Conservation (phyloP, 2,113 vertebrate species). For the Monopterus albus region DNA sequence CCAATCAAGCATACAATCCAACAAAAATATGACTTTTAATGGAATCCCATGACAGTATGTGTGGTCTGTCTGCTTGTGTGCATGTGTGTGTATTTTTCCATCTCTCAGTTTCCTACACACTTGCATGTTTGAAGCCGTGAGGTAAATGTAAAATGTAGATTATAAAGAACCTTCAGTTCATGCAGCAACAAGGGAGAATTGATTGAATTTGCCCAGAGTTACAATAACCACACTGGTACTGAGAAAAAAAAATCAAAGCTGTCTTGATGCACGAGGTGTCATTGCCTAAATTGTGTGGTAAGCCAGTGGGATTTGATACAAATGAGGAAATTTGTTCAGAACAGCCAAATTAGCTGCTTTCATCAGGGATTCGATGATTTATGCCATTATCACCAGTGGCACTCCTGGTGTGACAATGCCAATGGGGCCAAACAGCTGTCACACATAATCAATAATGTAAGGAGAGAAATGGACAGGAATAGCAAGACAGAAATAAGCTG, state of each 20-base stretch:
- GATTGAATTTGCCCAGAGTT: conserved; percentile 65
- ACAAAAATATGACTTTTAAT: conserved; percentile 59
- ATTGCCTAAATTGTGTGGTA: conserved; percentile 25
- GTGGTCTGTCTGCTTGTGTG: conserved; percentile 13
- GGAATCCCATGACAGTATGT: conserved; percentile 40
- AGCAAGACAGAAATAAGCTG: background rate
- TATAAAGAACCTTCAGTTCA: conserved; percentile 66
- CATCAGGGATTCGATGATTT: conserved; percentile 38
- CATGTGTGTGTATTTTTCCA: background rate
- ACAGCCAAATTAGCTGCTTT: conserved; percentile 47
- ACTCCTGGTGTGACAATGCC: conserved; percentile 3
- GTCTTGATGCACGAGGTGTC: conserved; percentile 51
- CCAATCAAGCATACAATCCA: conserved; percentile 58
- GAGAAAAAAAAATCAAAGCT: conserved; percentile 59
- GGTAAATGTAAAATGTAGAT: conserved; percentile 64
- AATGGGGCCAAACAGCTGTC: conserved; percentile 16
- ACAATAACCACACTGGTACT: conserved; percentile 56
- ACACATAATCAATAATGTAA: background rate
- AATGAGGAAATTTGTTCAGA: conserved; percentile 45
- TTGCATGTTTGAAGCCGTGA: conserved; percentile 44
- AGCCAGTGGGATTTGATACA: conserved; percentile 54
- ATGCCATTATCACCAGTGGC: conserved; percentile 1
- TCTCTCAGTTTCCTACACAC: conserved; percentile 43
- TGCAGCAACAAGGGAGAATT: conserved; percentile 44
- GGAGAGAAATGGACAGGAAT: background rate